Percentiles rank a stretch among this genome's conserved stretches.
Evolutionary conservation across 1,140 invertebrate species (phyloP).

Genomic region (Drosophila pandora): DNA sequence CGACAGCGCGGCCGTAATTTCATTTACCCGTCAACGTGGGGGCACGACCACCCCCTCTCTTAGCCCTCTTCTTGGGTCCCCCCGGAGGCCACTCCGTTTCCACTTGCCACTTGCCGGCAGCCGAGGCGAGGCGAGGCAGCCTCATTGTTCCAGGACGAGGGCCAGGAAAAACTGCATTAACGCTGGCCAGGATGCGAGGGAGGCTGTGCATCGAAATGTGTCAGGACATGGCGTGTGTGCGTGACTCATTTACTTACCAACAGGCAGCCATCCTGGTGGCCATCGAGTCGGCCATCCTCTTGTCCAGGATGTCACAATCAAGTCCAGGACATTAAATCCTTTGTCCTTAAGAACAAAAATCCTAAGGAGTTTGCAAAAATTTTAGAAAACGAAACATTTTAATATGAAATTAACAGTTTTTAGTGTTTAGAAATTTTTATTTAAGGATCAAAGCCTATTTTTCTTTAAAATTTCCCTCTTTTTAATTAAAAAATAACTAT

Average conservation of each 20-base stretch:
- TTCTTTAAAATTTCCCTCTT: background rate
- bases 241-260: slow-evolving; percentile 61
- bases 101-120: background rate
- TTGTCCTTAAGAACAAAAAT: background rate
- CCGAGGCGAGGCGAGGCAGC: background rate
- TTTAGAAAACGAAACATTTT: too few species aligned
- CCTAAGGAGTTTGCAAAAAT: background rate
- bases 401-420: too few species aligned
- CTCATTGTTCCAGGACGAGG: slow-evolving; percentile 12
- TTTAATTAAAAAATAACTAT: background rate
- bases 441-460: too few species aligned
- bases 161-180: slow-evolving; percentile 58
- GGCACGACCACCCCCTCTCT: background rate
- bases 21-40: slow-evolving; percentile 48
- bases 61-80: too few species aligned
- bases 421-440: too few species aligned
- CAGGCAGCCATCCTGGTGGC: background rate
- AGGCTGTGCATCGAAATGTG: slow-evolving; percentile 12
- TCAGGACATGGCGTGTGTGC: slow-evolving; percentile 51
- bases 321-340: slow-evolving; percentile 3
- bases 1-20: slow-evolving; percentile 51
- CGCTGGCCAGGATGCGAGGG: slow-evolving; percentile 31
- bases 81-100: slow-evolving; percentile 3
- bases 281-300: background rate
- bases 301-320: background rate